phyloP scores from a whole-genome alignment of 2,113 vertebrate species.

The Porphyrio hochstetteri region DNA sequence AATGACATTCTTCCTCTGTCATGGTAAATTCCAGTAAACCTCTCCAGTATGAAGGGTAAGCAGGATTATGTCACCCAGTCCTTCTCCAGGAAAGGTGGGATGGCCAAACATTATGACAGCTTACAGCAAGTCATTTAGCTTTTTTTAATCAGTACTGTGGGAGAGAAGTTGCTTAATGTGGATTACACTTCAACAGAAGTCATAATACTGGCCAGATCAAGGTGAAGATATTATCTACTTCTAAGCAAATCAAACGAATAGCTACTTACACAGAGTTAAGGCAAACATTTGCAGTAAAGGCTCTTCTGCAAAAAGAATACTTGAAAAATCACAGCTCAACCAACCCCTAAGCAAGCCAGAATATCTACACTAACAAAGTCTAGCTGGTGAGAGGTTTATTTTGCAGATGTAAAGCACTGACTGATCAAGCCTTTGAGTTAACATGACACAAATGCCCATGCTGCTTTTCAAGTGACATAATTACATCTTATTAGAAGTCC shows the following conservation, averaged over 20 bases:
- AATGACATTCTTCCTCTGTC: neutral
- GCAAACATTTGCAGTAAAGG: neutral
- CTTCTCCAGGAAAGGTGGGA: constrained; percentile 50
- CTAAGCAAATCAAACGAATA: neutral
- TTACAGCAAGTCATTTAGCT: neutral
- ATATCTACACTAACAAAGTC: neutral
- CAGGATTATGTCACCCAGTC: constrained; percentile 42
- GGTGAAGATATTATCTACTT: neutral
- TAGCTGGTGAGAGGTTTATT: neutral
- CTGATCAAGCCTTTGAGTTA: neutral
- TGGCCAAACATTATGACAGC: neutral
- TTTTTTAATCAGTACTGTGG: neutral
- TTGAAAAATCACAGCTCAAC: neutral
- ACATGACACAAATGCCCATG: neutral
- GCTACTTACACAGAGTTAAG: neutral
- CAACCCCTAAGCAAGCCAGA: neutral
- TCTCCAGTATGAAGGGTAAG: neutral
- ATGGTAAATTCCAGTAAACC: constrained; percentile 3
- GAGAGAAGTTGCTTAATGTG: constrained; percentile 20
- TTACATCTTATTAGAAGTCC: neutral
- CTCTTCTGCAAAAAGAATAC: neutral
- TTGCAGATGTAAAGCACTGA: neutral
- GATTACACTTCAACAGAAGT: neutral
- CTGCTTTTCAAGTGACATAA: constrained; percentile 5
- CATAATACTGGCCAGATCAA: neutral